A percentile compares a stretch with the other conserved stretches of the same genome.
Evolutionary conservation across 2,113 vertebrate genomes (phyloP).

Genomic region (Urocynchramus pylzowi): DNA sequence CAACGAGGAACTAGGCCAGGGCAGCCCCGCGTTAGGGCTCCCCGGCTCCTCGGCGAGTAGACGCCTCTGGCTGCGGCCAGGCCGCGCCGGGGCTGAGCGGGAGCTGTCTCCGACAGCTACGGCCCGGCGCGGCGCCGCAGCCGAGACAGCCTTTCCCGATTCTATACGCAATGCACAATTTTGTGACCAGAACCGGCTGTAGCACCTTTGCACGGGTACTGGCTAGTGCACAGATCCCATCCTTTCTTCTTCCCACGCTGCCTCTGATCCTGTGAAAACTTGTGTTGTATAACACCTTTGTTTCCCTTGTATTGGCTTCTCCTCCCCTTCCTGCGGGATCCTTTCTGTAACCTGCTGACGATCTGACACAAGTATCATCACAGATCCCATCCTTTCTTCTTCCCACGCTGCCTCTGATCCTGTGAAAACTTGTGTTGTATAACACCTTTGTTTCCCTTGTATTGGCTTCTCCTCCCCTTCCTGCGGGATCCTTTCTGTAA

Average conservation of each 20-base stretch:
- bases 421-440: fast-evolving
- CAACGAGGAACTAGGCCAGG: background rate
- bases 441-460: background rate
- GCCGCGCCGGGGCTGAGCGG: background rate
- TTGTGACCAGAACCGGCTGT: background rate
- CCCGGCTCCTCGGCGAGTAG: background rate
- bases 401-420: background rate
- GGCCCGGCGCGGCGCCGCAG: background rate
- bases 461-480: background rate
- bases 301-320: background rate
- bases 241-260: background rate
- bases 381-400: background rate
- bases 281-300: background rate
- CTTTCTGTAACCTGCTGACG: background rate
- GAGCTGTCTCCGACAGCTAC: background rate
- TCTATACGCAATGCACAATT: fast-evolving
- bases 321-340: fast-evolving
- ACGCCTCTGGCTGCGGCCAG: fast-evolving
- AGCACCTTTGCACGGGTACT: fast-evolving
- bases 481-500: background rate
- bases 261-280: background rate
- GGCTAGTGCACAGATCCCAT: background rate
- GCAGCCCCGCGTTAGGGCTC: background rate
- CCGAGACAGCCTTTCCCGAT: fast-evolving
- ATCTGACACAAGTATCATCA: no score